phyloP scores from a whole-genome alignment of 2,113 vertebrate species.

The Xyrauchen texanus region DNA sequence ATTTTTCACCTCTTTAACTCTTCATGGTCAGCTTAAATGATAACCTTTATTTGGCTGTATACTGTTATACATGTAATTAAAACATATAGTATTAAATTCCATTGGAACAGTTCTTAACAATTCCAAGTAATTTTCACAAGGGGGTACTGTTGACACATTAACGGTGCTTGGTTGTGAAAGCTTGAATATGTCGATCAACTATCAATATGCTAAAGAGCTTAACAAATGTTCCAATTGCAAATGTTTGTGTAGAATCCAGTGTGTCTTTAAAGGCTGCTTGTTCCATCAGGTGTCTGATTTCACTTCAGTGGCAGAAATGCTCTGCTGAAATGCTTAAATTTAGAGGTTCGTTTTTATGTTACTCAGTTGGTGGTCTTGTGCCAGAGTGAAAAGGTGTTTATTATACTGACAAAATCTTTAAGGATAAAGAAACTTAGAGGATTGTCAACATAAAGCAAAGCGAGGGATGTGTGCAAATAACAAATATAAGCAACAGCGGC shows the following conservation, averaged over 20 bases:
- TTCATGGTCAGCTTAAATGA: no score
- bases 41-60: not conserved
- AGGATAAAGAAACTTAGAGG: conserved; percentile 42
- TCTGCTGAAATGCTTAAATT: conserved; percentile 33
- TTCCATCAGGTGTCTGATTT: conserved; percentile 50
- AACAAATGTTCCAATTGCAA: conserved; percentile 47
- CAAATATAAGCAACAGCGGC: conserved; percentile 58
- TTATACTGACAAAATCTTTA: conserved; percentile 41
- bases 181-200: conserved; percentile 26
- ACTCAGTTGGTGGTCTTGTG: not conserved
- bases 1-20: no score
- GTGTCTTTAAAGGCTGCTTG: conserved; percentile 30
- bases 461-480: conserved; percentile 50
- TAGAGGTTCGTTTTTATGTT: conserved; percentile 15
- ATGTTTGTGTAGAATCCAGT: conserved; percentile 37
- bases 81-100: not conserved
- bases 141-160: conserved; percentile 54
- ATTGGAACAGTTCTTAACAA: not conserved
- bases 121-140: conserved; percentile 38
- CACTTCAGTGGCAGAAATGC: conserved; percentile 33
- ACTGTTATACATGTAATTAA: not conserved
- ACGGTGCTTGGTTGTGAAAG: not conserved
- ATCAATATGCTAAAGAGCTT: conserved; percentile 34
- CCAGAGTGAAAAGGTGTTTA: conserved; percentile 11
- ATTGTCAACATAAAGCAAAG: conserved; percentile 37